phyloP scores from a whole-genome alignment of 1,140 invertebrate genomes.

The Plutomurus gul region DNA sequence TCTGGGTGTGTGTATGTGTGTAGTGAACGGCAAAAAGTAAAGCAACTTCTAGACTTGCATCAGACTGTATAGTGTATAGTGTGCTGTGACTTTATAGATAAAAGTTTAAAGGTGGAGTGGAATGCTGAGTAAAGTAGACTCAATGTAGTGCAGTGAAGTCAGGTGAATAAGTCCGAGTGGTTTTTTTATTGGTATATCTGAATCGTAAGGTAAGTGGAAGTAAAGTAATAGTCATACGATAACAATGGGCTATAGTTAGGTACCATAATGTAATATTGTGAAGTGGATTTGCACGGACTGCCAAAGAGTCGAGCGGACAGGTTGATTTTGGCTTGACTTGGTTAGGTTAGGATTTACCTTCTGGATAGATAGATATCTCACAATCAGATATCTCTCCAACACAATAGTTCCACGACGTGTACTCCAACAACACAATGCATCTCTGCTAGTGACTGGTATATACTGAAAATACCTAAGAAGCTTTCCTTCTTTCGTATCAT shows the following conservation, averaged over 20 bases:
- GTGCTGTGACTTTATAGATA: background rate
- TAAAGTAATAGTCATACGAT: too few relatives aligned
- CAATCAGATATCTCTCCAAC: too few relatives aligned
- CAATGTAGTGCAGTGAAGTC: conserved; percentile 23
- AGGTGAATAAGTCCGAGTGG: background rate
- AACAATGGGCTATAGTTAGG: background rate
- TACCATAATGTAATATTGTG: background rate
- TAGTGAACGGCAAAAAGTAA: background rate
- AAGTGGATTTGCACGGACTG: background rate
- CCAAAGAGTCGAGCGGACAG: background rate
- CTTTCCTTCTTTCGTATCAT: background rate
- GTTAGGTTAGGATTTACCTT: background rate
- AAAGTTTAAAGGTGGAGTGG: conserved; percentile 26
- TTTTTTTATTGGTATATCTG: background rate
- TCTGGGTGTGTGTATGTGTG: background rate
- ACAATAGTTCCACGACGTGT: too few relatives aligned
- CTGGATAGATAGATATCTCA: too few relatives aligned
- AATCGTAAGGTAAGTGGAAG: background rate
- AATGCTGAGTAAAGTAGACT: conserved; percentile 10
- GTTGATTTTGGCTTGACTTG: background rate
- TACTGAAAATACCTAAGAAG: background rate
- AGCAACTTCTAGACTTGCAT: too few relatives aligned
- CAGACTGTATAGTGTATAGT: too few relatives aligned
- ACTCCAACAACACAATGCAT: too few relatives aligned
- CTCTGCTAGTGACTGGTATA: too few relatives aligned